Percentiles rank a stretch among this genome's conserved stretches.
These are phyloP conservation scores for Carduelis carduelis DNA, from an alignment of 2,797 vertebrate genomes.

Conservation along the genomic window DNA sequence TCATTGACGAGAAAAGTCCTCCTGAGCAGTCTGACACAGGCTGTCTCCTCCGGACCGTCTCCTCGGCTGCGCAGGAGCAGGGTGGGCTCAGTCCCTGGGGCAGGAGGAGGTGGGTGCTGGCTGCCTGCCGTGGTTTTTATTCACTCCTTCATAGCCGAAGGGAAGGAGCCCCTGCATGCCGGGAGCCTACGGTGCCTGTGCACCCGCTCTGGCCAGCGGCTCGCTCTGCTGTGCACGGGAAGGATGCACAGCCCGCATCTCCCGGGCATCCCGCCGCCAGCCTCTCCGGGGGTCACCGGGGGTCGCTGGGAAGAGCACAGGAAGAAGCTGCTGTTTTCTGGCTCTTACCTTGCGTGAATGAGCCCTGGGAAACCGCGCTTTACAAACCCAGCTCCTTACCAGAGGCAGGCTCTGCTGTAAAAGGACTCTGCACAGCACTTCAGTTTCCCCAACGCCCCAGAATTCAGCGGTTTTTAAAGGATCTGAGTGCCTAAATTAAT, in stretches of 20 bases:
- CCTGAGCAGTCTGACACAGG: neutral
- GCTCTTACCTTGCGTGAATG: neutral
- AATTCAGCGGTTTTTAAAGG: neutral
- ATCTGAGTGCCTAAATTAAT: neutral
- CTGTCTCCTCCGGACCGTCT: neutral
- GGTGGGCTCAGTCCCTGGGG: neutral
- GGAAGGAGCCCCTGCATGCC: neutral
- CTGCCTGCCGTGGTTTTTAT: neutral
- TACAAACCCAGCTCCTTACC: neutral
- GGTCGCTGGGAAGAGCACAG: neutral
- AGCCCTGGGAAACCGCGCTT: neutral
- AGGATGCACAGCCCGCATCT: neutral
- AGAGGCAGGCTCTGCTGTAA: neutral
- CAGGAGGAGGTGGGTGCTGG: neutral
- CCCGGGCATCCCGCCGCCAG: neutral
- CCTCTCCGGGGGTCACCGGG: neutral
- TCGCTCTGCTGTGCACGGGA: neutral
- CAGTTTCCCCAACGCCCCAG: neutral
- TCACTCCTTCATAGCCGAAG: neutral
- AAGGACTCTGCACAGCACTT: neutral
- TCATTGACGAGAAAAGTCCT: neutral
- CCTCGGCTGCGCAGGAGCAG: neutral
- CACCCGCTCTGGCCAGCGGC: neutral
- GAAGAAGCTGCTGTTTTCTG: neutral
- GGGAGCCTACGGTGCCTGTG: neutral